phyloP scores from a whole-genome alignment of 2,113 vertebrate genomes.

The Prochilodus magdalenae region DNA sequence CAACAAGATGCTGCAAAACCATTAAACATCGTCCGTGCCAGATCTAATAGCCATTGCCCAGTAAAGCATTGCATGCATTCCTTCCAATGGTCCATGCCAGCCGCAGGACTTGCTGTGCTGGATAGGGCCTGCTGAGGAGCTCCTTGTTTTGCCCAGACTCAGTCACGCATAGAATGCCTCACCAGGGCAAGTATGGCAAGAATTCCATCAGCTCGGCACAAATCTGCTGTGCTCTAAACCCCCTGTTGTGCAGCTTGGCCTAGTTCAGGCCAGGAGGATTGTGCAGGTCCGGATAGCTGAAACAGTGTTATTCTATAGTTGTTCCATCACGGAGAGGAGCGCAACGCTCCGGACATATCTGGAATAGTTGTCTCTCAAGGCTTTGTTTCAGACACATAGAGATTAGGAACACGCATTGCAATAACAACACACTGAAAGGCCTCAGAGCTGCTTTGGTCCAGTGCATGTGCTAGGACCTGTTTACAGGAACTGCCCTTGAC shows the following conservation, averaged over 20 bases:
- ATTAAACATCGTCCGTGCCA: neutral
- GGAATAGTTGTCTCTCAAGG: slow-evolving; percentile 70
- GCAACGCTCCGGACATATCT: slow-evolving; percentile 70
- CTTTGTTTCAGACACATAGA: slow-evolving; percentile 65
- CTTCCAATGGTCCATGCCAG: neutral
- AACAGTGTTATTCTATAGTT: slow-evolving; percentile 73
- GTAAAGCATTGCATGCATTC: slow-evolving; percentile 5
- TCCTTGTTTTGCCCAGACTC: slow-evolving; percentile 72
- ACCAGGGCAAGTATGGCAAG: slow-evolving; percentile 71
- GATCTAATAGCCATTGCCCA: neutral
- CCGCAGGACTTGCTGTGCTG: neutral
- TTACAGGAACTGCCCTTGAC: neutral
- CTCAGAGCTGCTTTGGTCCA: slow-evolving; percentile 4
- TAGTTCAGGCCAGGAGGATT: slow-evolving; percentile 63
- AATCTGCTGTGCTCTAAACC: slow-evolving; percentile 67
- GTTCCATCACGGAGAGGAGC: slow-evolving; percentile 60
- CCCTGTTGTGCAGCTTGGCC: slow-evolving; percentile 70
- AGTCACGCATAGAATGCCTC: slow-evolving; percentile 68
- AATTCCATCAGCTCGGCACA: slow-evolving; percentile 71
- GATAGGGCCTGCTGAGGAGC: neutral
- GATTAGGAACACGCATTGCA: slow-evolving; percentile 68
- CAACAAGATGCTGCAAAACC: neutral
- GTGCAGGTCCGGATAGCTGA: slow-evolving; percentile 59
- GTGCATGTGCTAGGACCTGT: neutral
- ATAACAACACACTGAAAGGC: slow-evolving; percentile 62